Evolutionary conservation across 2,888 invertebrate species (phyloP), one percentile per base, ranked within the genome.

Genomic region (Tryphoninae sp.): DNA sequence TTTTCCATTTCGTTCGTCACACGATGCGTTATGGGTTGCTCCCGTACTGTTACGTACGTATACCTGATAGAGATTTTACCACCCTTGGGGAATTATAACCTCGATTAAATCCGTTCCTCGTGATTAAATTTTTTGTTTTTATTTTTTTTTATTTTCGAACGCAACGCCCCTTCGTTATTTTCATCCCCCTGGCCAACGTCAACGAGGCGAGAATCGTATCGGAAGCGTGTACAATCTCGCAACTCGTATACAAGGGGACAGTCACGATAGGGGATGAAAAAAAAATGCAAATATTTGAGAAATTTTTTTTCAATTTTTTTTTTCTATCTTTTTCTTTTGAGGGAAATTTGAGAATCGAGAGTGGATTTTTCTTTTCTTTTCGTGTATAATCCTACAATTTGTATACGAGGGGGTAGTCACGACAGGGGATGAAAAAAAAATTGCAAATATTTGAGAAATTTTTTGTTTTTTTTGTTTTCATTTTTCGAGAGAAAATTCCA

Each of bases 1-100:
- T 81, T 84, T 83, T 84, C 78, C 80, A 81, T 79, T 84, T 73
- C 61, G 75, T 78, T 80, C 80, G 64, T 78, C 53, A 75, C n/a
- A 71, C 58, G 55, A 26, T 61, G 74, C 51, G 55, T 42, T 42
- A 58, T 9, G 16, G 16, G 33, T 11, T 3, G 53, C 55, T n/a
- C 71, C 42, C 23, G 6, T 67, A 67, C 42, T 77, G 77, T 59
- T 67, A 65, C 51, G 45, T 45, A 42, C 62, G 33, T 62, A 49
- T 59, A 22, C 13, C 6, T 4, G 33, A 33, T 33, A 33, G 23
- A 26, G 59, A 26, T 23, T 26, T 9, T 59, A 23, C 59, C 59
- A 59, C 23, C 23, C 51, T 53, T 55, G 42, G 62, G 53, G 62
- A 82, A 73, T 83, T 79, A 83, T 81, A 72, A 26, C 64, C 64